Evolutionary conservation across 2,888 invertebrate species (phyloP), one percentile per base, ranked within the genome.

Genomic region (Nipponacmea schrenckii): DNA sequence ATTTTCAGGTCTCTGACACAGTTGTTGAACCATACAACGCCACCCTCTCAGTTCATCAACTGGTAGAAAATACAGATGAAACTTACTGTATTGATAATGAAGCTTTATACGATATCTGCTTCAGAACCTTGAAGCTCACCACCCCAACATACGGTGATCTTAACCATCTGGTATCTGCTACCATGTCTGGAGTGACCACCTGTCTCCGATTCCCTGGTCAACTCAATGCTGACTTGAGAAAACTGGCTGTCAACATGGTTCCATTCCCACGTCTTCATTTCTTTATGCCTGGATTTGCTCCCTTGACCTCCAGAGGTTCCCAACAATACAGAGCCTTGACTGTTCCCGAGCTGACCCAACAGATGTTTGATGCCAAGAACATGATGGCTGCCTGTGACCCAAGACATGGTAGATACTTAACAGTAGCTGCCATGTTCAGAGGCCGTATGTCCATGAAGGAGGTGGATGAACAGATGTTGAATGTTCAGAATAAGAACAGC

Each of bases 321-420:
- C 56, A 56, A 56, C 56, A 56, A 56, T 56, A 56, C 56, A 20
- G 56, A 24, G 56, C 56, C 14, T 24, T 56, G 10, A 56, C 56
- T 24, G 56, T 56, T 24, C 56, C 56, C 14, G 56, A 56, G 20
- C 56, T 56, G n/a, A 56, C 56, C 14, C 56, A 56, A 56, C 56
- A 56, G n/a, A 56, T 56, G 56, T 56, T 56, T 24, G 56, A 56
- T 56, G 56, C 56, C 56, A 56, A 56, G 56, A 56, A 56, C 24
- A 56, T 56, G 56, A 56, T 56, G 56, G 56, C 56, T 3, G 56
- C 56, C 24, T 56, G 56, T 14, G 56, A 56, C 14, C 56, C 56
- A 56, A 20, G 56, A 24, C 56, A 56, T 24, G 56, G 56, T 24
- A 56, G 56, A 56, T 56, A 56, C 14, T 15, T 56, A 3, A 56